Base-by-base conservation (phyloP, 2,888 invertebrate species). In the Pseudococcus viburni region DNA sequence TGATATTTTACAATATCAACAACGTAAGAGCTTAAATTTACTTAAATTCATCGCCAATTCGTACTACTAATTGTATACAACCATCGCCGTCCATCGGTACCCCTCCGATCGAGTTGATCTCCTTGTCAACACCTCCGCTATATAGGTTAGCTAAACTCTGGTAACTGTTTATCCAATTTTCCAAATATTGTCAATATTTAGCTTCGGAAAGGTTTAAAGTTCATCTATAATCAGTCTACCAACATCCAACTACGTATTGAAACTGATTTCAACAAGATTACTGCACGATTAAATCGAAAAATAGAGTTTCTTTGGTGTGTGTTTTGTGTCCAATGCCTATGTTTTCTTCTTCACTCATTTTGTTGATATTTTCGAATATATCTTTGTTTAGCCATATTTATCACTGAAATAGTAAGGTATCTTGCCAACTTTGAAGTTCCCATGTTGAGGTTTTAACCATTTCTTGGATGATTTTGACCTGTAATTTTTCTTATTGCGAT, bases 1-100 rank as follows among this genome's bases (percentile, higher is more conserved):
- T 86, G 86, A 86, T 73, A 86, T 86, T 77, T 86, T 22, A 77
- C 51, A 86, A 80, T 88, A 88, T 88, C 83, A 88, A 39, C 83
- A 80, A 83, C n/a, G 55, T 88, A 83, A 83, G 55, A 88, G 19
- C 48, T 48, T 11, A 19, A 83, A 83, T 33, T 83, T 83, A 46
- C 80, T 46, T 83, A 46, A 11, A 46, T n/a, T 83, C 8, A 2
- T 46, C 46, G 7, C n/a, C 11, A 46, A 46, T 33, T 33, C 19
- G 4, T 9, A 19, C 46, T 17, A 46, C 46, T 17, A 46, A 46
- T 19, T 33, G 80, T 17, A 33, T 73, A 73, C 26, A 73, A 73
- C 33, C 73, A 46, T 83, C 80, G 19, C n/a, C 42, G 33, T 33
- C 8, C 12, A 80, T 80, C 12, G 73, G 80, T 46, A 42, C n/a